Conservation (phyloP, 1,140 invertebrate genomes). For the Chironomus striatipennis region DNA sequence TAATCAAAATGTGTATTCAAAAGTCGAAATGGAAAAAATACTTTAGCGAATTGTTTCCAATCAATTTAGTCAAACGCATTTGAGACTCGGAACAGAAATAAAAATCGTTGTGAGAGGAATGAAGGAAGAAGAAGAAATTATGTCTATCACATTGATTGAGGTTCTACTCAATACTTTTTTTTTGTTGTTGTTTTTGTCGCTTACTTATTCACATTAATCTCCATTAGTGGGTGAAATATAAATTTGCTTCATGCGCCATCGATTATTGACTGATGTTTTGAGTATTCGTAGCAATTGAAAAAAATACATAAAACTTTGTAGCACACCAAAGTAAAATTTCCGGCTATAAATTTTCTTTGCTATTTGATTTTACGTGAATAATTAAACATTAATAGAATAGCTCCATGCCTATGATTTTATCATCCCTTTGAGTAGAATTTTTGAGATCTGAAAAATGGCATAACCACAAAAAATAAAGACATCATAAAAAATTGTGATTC, state of each 20-base stretch:
- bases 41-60: neutral
- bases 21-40: neutral
- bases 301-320: neutral
- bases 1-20: neutral
- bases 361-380: neutral
- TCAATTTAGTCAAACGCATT: neutral
- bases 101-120: no score
- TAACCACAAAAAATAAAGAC: neutral
- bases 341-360: neutral
- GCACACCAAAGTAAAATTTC: neutral
- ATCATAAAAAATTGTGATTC: constrained; percentile 14
- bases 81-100: neutral
- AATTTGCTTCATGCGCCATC: constrained; percentile 9
- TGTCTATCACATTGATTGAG: neutral
- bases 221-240: constrained; percentile 1
- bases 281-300: neutral
- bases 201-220: neutral
- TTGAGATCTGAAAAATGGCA: neutral
- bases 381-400: no score
- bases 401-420: no score
- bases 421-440: no score
- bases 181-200: no score
- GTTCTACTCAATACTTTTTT: neutral
- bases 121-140: neutral
- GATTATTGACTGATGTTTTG: neutral